Evolutionary conservation across 1,140 invertebrate genomes (phyloP).

Genomic region (Mercenaria mercenaria): DNA sequence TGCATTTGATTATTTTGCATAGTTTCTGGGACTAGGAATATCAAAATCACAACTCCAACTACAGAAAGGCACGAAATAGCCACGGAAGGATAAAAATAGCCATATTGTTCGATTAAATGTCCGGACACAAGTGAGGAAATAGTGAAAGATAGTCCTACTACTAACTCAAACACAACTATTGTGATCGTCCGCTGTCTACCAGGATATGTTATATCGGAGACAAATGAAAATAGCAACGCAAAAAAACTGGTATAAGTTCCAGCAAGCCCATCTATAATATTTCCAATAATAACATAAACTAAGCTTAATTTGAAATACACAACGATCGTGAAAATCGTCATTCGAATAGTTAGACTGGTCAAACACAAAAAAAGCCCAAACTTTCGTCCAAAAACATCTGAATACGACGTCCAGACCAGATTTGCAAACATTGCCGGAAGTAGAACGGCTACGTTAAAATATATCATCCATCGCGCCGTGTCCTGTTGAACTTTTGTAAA

Average conservation of each 20-base stretch:
- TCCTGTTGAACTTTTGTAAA: slow-evolving; percentile 31
- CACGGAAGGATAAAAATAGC: slow-evolving; percentile 32
- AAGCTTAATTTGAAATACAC: slow-evolving; percentile 35
- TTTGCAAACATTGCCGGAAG: slow-evolving; percentile 59
- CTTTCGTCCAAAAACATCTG: slow-evolving; percentile 39
- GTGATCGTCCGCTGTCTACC: slow-evolving; percentile 33
- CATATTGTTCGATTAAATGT: background rate
- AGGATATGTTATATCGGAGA: slow-evolving; percentile 30
- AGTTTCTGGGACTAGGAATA: slow-evolving; percentile 53
- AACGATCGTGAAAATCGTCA: background rate
- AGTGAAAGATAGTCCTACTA: slow-evolving; percentile 33
- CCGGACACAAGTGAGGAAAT: background rate
- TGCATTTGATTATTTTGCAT: background rate
- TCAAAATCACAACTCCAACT: background rate
- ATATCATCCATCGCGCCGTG: slow-evolving; percentile 41
- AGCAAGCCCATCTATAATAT: slow-evolving; percentile 19
- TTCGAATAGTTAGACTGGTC: background rate
- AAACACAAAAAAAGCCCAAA: slow-evolving; percentile 14
- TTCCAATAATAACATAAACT: slow-evolving; percentile 13
- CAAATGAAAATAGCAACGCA: slow-evolving; percentile 28
- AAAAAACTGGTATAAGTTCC: slow-evolving; percentile 3
- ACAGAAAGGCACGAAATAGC: background rate
- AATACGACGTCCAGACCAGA: slow-evolving; percentile 24
- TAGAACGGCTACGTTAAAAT: background rate
- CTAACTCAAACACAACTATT: slow-evolving; percentile 40